phyloP scores from a whole-genome alignment of 2,888 invertebrate species.

The Criorhina ranunculi region DNA sequence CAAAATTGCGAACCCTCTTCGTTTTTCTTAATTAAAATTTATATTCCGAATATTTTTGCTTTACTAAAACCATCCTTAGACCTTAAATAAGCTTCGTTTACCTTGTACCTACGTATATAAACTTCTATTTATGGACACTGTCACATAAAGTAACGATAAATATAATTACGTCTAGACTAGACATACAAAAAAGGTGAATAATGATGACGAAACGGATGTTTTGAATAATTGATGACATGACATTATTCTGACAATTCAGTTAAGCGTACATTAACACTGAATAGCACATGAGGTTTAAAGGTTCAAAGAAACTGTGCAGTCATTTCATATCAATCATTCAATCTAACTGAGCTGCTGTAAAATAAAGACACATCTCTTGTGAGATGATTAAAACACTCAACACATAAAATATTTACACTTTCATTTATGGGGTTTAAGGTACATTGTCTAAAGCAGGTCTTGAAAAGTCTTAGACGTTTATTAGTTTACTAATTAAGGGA shows the following conservation, averaged over 20 bases:
- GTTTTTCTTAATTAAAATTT: too few relatives aligned
- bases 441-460: too few relatives aligned
- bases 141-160: neutral
- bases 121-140: too few relatives aligned
- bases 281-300: slow-evolving; percentile 3
- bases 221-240: slow-evolving; percentile 4
- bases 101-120: too few relatives aligned
- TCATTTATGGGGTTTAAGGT: neutral
- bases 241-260: neutral
- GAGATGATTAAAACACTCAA: neutral
- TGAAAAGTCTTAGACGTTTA: neutral
- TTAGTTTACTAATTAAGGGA: neutral
- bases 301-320: neutral
- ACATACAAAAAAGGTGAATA: neutral
- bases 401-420: slow-evolving; percentile 3
- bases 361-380: slow-evolving; percentile 1
- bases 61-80: too few relatives aligned
- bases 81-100: too few relatives aligned
- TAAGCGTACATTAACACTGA: neutral
- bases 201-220: neutral
- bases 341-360: neutral
- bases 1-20: too few relatives aligned
- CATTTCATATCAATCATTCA: slow-evolving; percentile 11
- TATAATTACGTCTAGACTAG: neutral
- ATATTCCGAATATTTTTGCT: too few relatives aligned